Percentiles rank a stretch among this genome's conserved stretches.
Conservation (phyloP, 1,140 invertebrate species). For the Caenorhabditis brenneri region DNA sequence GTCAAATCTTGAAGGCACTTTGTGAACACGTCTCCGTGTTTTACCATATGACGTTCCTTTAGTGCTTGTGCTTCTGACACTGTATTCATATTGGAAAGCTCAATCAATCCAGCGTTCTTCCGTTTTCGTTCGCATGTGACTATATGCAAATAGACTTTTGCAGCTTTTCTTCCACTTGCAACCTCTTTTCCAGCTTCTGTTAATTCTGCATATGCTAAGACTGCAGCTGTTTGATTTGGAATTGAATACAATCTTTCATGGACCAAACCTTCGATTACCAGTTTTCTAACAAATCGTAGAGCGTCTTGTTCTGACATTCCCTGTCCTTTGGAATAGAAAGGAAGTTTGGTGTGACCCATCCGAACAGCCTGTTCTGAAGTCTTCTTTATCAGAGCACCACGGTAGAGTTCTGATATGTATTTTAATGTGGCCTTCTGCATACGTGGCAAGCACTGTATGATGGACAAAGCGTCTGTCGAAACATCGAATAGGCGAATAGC, state of each 20-base stretch:
- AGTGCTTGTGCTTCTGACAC: slow-evolving; percentile 57
- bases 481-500: slow-evolving; percentile 57
- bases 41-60: slow-evolving; percentile 58
- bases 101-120: slow-evolving; percentile 26
- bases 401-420: slow-evolving; percentile 55
- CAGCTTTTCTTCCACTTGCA: neutral
- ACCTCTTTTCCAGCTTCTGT: slow-evolving; percentile 50
- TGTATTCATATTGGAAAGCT: slow-evolving; percentile 38
- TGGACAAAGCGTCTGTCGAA: slow-evolving; percentile 43
- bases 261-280: slow-evolving; percentile 55
- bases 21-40: slow-evolving; percentile 58
- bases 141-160: slow-evolving; percentile 56
- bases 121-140: slow-evolving; percentile 25
- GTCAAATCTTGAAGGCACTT: slow-evolving; percentile 54
- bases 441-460: slow-evolving; percentile 39
- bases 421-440: slow-evolving; percentile 53
- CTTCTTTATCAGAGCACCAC: slow-evolving; percentile 52
- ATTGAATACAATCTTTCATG: slow-evolving; percentile 49
- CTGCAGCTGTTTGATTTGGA: slow-evolving; percentile 2
- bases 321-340: slow-evolving; percentile 44
- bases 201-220: slow-evolving; percentile 54
- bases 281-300: slow-evolving; percentile 53
- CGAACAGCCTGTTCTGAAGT: slow-evolving; percentile 45
- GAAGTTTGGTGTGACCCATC: slow-evolving; percentile 44
- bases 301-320: slow-evolving; percentile 53